phyloP scores from a whole-genome alignment of 2,113 vertebrate genomes.

The Leptocoma aspasia region DNA sequence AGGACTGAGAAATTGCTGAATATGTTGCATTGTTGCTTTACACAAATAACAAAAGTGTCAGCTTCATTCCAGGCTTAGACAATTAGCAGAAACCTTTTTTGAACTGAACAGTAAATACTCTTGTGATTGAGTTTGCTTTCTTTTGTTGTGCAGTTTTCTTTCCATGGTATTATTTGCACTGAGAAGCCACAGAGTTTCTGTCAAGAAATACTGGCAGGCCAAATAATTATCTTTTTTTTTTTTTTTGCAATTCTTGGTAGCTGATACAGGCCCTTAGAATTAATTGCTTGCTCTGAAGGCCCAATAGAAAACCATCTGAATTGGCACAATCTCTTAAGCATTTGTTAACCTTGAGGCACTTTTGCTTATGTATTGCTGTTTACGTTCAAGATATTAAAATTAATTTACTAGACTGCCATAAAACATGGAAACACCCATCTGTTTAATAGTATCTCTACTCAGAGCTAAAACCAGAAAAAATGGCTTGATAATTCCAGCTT shows the following conservation, averaged over 20 bases:
- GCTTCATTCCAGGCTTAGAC: neutral
- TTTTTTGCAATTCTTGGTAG: neutral
- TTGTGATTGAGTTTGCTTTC: neutral
- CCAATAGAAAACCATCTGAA: neutral
- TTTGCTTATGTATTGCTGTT: neutral
- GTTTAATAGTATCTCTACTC: neutral
- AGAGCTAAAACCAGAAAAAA: neutral
- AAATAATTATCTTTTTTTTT: neutral
- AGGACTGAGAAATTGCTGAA: neutral
- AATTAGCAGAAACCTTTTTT: neutral
- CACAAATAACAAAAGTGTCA: neutral
- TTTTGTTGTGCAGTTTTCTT: neutral
- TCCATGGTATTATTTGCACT: neutral
- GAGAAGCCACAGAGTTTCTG: neutral
- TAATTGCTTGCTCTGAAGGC: neutral
- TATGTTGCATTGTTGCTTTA: neutral
- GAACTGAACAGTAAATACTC: neutral
- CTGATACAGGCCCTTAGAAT: neutral
- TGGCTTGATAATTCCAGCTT: neutral
- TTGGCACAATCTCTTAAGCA: neutral
- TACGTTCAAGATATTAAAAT: constrained; percentile 9
- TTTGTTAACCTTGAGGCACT: constrained; percentile 27
- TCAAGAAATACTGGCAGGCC: neutral
- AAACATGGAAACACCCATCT: neutral
- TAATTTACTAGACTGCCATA: neutral